Conservation (phyloP, 2,113 vertebrate species). For the Nematolebias whitei region DNA sequence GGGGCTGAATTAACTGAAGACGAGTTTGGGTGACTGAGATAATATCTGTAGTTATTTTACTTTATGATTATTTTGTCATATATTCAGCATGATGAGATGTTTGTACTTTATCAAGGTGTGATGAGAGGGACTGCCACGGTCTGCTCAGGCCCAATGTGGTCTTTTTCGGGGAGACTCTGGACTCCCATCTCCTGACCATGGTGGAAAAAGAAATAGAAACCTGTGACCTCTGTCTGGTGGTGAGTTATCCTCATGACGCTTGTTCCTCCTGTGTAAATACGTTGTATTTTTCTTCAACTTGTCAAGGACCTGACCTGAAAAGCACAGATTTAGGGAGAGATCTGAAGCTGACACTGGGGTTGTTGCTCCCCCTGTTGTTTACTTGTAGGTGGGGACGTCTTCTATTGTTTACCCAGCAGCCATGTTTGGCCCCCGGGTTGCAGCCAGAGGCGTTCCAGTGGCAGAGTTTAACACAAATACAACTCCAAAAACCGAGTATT, state of each 20-base stretch:
- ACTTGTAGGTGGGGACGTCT: conserved; percentile 90
- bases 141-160: conserved; percentile 93
- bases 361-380: conserved; percentile 9
- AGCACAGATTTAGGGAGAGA: not conserved
- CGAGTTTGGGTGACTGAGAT: not conserved
- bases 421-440: conserved; percentile 94
- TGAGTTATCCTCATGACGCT: conserved; percentile 67
- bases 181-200: conserved; percentile 86
- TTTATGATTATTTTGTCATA: not conserved
- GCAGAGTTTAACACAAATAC: conserved; percentile 90
- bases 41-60: not conserved
- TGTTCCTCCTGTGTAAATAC: not conserved
- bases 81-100: not conserved
- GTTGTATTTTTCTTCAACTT: conserved; percentile 15
- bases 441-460: conserved; percentile 89
- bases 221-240: conserved; percentile 96
- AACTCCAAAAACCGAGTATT: conserved; percentile 86
- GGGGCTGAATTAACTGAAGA: too few relatives aligned
- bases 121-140: conserved; percentile 84
- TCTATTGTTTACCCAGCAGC: conserved; percentile 95
- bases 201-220: conserved; percentile 91
- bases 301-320: not conserved
- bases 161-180: conserved; percentile 96
- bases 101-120: conserved; percentile 81
- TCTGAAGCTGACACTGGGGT: conserved; percentile 8